A percentile compares a stretch with the other conserved stretches of the same genome.
These are phyloP conservation scores for Megaceryle torquata DNA, from an alignment of 2,113 vertebrate species.

Conservation along the genomic window DNA sequence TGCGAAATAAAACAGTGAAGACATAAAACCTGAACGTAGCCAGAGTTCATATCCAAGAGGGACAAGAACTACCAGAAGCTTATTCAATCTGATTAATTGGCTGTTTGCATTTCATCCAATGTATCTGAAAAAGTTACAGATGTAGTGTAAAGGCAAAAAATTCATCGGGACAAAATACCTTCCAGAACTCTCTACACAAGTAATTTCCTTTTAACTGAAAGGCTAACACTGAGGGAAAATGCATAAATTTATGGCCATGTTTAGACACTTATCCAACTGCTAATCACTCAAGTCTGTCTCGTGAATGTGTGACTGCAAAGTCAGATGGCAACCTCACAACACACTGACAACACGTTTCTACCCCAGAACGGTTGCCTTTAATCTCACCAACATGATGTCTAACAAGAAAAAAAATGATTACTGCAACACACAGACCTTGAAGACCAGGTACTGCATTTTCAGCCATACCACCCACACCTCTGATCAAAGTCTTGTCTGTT, in stretches of 20 bases:
- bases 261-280: neutral
- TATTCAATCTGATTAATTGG: neutral
- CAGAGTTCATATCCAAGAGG: neutral
- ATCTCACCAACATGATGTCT: fast-evolving
- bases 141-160: neutral
- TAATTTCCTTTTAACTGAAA: neutral
- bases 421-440: neutral
- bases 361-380: neutral
- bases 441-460: neutral
- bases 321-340: neutral
- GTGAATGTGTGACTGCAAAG: neutral
- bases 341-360: neutral
- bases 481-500: neutral
- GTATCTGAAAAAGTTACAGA: neutral
- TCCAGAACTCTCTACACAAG: neutral
- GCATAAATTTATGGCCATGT: neutral
- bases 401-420: neutral
- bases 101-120: neutral
- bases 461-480: neutral
- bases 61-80: neutral
- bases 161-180: neutral
- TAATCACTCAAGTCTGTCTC: neutral
- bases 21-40: neutral
- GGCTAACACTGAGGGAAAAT: neutral
- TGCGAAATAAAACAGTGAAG: neutral